Evolutionary conservation across 2,797 vertebrate species (phyloP), one percentile per base, ranked within the genome.

Genomic region (Cynodonichthys magdalenae): DNA sequence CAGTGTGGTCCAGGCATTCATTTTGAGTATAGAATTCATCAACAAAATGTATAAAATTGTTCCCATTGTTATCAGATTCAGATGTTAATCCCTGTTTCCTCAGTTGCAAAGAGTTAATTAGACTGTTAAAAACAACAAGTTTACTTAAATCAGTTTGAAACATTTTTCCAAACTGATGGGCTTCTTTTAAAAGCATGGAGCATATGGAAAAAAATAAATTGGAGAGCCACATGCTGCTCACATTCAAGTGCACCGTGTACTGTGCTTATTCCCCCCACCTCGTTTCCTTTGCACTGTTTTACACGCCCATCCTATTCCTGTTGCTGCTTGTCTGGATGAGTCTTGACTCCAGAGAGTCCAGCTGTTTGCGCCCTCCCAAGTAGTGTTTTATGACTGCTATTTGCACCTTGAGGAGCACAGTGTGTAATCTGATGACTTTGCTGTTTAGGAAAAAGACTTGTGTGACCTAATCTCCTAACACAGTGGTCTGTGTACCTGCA

Each of bases 331-430:
- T 88, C 91, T 86, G 86, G 80, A 90, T 91, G 88, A 56, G 84
- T 86, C 89, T 59, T 85, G 86, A 88, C 87, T 90, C 82, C 81
- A 81, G 51, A 82, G 80, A 85, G 79, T 86, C 90, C 92, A 92
- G 90, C 90, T 93, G 91, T 92, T 91, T 88, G 87, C 69, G 85
- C 88, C 90, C 91, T 92, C 90, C 89, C 91, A 93, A 91, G 92
- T 90, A 89, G 90, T 86, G 77, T 86, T 93, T 93, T 92, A 94
- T 84, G 86, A 89, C 89, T 87, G 87, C 92, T 93, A 91, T 93
- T 93, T 90, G 87, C 85, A 92, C 90, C 91, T 92, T 69, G 46
- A 84, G 80, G 78, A 75, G 72, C 69, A 31, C 81, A 85, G 70
- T 80, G 75, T 93, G 93, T 93, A 92, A 92, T 93, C 89, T 89